phyloP scores from a whole-genome alignment of 2,888 invertebrate species.

The Trypoxylon attenuatum region DNA sequence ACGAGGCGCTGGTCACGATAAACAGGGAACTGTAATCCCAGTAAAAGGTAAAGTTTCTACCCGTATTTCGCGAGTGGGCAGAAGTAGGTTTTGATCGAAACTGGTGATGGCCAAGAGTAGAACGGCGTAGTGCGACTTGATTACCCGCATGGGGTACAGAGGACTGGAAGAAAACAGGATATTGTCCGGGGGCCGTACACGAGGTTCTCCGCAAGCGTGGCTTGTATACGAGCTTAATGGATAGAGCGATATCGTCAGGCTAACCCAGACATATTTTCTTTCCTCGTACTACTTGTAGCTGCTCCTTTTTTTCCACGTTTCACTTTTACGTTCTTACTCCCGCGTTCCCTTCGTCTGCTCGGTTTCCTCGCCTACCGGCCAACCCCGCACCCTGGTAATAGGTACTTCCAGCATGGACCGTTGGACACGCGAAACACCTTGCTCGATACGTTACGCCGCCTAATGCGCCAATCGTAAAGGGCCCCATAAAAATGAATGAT shows the following conservation, averaged over 20 bases:
- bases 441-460: neutral
- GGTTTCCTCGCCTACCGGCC: neutral
- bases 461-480: neutral
- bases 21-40: slow-evolving; percentile 37
- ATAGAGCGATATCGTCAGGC: slow-evolving; percentile 34
- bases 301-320: slow-evolving; percentile 25
- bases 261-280: slow-evolving; percentile 30
- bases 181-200: slow-evolving; percentile 28
- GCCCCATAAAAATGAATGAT: neutral
- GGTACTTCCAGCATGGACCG: neutral
- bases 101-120: slow-evolving; percentile 29
- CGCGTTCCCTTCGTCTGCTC: slow-evolving; percentile 1
- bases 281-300: slow-evolving; percentile 28
- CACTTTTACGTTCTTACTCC: slow-evolving; percentile 18
- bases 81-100: slow-evolving; percentile 39
- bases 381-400: slow-evolving; percentile 3
- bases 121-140: slow-evolving; percentile 29
- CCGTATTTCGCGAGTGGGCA: slow-evolving; percentile 26
- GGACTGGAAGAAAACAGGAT: slow-evolving; percentile 47
- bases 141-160: slow-evolving; percentile 47
- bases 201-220: slow-evolving; percentile 8
- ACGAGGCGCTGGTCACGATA: slow-evolving; percentile 12
- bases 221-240: slow-evolving; percentile 37
- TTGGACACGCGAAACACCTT: slow-evolving; percentile 1
- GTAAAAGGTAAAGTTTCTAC: slow-evolving; percentile 34